Conservation (phyloP, 2,113 vertebrate species). For the Aphelocoma coerulescens region DNA sequence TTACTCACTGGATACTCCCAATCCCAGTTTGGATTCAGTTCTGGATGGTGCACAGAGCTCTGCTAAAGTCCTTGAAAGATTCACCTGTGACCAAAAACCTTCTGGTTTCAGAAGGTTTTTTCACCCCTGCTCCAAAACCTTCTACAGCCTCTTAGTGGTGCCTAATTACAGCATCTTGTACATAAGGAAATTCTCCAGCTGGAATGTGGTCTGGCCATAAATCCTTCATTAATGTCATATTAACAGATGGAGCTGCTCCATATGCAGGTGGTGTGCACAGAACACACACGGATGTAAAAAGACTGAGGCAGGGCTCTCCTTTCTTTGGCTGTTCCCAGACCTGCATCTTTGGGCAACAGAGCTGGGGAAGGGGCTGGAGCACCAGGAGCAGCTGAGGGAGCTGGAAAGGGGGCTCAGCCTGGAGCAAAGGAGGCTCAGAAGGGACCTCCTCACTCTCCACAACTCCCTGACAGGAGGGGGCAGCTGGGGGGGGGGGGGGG, state of each 20-base stretch:
- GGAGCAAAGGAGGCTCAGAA: background rate
- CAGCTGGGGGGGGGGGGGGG: too few relatives aligned
- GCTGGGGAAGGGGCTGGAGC: background rate
- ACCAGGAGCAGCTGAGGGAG: background rate
- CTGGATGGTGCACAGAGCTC: background rate
- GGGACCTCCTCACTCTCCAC: accelerated
- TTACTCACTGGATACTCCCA: background rate
- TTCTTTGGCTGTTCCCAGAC: background rate
- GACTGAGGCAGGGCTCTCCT: background rate
- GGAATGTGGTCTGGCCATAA: background rate
- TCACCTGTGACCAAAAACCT: background rate
- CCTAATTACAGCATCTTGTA: background rate
- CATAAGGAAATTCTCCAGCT: background rate
- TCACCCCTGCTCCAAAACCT: background rate
- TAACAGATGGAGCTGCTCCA: background rate
- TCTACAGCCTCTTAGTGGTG: background rate
- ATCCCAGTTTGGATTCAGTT: background rate
- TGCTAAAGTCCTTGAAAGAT: background rate
- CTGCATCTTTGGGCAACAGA: background rate
- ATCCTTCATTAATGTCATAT: background rate
- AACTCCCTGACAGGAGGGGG: background rate
- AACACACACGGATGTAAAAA: background rate
- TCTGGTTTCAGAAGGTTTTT: background rate
- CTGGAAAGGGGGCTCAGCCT: background rate
- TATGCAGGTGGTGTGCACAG: background rate